phyloP scores from a whole-genome alignment of 2,888 invertebrate genomes.

The Mellilla xanthometata region DNA sequence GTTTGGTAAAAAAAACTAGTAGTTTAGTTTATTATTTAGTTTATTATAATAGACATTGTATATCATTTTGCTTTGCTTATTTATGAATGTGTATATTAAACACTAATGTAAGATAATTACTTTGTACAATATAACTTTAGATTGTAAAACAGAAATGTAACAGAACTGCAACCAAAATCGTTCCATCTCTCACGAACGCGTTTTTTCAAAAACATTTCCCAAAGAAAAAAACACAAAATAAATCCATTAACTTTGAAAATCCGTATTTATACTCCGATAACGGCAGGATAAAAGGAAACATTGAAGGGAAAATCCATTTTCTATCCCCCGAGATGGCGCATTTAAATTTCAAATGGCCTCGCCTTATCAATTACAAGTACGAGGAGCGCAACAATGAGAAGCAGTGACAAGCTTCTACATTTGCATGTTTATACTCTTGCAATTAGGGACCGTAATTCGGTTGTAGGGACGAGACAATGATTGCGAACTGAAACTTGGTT shows the following conservation, averaged over 20 bases:
- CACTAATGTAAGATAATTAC: too few relatives aligned
- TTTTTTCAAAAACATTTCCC: constrained; percentile 1
- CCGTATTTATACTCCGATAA: constrained; percentile 40
- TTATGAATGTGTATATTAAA: too few relatives aligned
- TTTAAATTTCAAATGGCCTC: constrained; percentile 76
- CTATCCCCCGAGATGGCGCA: constrained; percentile 47
- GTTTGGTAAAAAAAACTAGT: too few relatives aligned
- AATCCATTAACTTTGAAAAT: constrained; percentile 24
- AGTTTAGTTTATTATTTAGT: too few relatives aligned
- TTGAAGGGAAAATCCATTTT: constrained; percentile 56
- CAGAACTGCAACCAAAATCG: constrained; percentile 2
- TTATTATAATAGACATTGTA: too few relatives aligned
- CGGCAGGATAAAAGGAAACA: constrained; percentile 36
- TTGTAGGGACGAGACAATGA: constrained; percentile 16
- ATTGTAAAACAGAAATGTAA: too few relatives aligned
- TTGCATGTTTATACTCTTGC: constrained; percentile 78
- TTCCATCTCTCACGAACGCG: too few relatives aligned
- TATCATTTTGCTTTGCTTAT: too few relatives aligned
- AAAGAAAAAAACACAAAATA: constrained; percentile 19
- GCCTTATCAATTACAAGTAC: constrained; percentile 80
- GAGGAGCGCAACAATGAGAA: constrained; percentile 54
- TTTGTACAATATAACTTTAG: too few relatives aligned
- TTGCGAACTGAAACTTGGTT: too few relatives aligned
- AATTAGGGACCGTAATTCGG: constrained; percentile 60
- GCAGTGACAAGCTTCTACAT: constrained; percentile 65